These are phyloP conservation scores for Corythornis leucogaster DNA, from an alignment of 2,797 vertebrate genomes.

Conservation along the genomic window DNA sequence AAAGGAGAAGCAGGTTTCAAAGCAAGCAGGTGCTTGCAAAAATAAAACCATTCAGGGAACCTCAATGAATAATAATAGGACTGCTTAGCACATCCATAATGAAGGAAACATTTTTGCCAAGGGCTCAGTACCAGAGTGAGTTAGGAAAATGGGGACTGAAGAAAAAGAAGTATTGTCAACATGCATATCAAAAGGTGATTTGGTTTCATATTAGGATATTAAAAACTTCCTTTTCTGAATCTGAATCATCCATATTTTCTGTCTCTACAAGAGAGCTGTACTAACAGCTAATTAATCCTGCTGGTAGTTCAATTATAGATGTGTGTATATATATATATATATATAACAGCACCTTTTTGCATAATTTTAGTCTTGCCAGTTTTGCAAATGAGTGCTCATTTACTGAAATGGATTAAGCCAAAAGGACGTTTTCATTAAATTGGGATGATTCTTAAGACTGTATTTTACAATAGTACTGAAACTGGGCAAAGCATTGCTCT, in stretches of 20 bases:
- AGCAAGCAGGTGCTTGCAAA: slow-evolving; percentile 1
- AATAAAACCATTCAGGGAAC: slow-evolving; percentile 40
- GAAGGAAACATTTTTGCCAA: slow-evolving; percentile 42
- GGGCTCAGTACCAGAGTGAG: not conserved
- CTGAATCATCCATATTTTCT: not conserved
- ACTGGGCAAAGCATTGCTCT: not conserved
- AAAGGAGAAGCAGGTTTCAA: slow-evolving; percentile 26
- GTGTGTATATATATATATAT: not conserved
- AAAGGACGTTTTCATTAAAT: slow-evolving; percentile 14
- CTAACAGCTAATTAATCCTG: slow-evolving; percentile 23
- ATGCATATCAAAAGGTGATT: slow-evolving; percentile 4
- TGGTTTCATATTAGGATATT: not conserved
- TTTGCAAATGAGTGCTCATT: not conserved
- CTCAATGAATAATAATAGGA: slow-evolving; percentile 31
- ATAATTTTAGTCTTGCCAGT: not conserved
- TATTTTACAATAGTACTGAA: not conserved
- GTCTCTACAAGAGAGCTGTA: not conserved
- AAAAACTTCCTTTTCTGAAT: slow-evolving; percentile 3
- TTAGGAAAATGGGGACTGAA: slow-evolving; percentile 18
- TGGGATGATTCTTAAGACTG: not conserved
- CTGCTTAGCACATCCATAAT: slow-evolving; percentile 47
- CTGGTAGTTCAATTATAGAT: not conserved
- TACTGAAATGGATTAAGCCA: not conserved
- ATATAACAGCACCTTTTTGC: not conserved
- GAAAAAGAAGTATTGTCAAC: slow-evolving; percentile 18